These are phyloP conservation scores for Drosophila mayri DNA, from an alignment of 1,140 invertebrate genomes.

Conservation along the genomic window DNA sequence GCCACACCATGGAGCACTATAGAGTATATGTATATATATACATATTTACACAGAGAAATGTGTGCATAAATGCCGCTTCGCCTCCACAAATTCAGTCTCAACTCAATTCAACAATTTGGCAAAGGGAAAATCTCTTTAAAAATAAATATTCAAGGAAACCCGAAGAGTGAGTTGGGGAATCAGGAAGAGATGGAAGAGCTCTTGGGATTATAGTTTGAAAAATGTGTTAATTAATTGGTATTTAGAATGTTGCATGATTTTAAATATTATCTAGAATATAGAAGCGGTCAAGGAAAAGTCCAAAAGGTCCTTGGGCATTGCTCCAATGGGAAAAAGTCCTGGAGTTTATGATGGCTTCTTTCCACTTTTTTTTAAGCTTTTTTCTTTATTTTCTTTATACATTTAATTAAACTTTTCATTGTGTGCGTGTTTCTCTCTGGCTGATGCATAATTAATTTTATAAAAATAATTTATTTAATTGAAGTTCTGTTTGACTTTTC, in stretches of 20 bases:
- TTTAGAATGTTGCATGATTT: background rate
- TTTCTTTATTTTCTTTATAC: slow-evolving; percentile 16
- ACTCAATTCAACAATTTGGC: slow-evolving; percentile 40
- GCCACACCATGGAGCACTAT: slow-evolving; percentile 24
- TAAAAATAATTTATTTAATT: slow-evolving; percentile 74
- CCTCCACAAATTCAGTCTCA: background rate
- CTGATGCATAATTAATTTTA: slow-evolving; percentile 70
- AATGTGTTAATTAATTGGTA: background rate
- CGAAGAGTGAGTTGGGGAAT: background rate
- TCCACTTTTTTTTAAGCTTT: background rate
- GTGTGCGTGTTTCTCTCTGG: slow-evolving; percentile 1
- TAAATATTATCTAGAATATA: background rate
- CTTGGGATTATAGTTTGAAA: background rate
- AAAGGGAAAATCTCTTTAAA: slow-evolving; percentile 28
- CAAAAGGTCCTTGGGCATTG: slow-evolving; percentile 4
- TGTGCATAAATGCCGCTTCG: slow-evolving; percentile 49
- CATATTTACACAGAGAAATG: slow-evolving; percentile 26
- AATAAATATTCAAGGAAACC: slow-evolving; percentile 18
- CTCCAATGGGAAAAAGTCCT: background rate
- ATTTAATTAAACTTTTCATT: slow-evolving; percentile 23
- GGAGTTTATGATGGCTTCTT: background rate
- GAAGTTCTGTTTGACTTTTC: slow-evolving; percentile 63
- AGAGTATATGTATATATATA: background rate
- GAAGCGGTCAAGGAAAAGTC: background rate
- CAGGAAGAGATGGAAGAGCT: background rate